Percentiles rank a stretch among this genome's conserved stretches.
These are phyloP conservation scores for Hydropsyche tenuis DNA, from an alignment of 1,140 invertebrate species.

Conservation along the genomic window DNA sequence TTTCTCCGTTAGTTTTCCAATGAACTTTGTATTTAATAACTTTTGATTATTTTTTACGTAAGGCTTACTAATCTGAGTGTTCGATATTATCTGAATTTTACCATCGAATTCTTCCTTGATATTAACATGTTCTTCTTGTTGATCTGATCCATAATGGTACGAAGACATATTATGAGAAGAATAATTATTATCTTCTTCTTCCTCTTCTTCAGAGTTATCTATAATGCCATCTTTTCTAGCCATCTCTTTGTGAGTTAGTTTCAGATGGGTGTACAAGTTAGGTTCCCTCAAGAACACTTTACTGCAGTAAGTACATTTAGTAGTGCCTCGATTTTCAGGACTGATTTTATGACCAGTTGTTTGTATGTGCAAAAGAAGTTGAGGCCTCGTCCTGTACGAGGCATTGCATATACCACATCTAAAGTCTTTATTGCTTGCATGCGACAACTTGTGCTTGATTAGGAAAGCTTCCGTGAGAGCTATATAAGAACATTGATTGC, in stretches of 20 bases:
- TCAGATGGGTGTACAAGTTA: constrained; percentile 72
- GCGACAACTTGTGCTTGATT: constrained; percentile 69
- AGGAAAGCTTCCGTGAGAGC: constrained; percentile 72
- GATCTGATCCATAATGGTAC: constrained; percentile 49
- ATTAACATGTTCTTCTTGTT: constrained; percentile 56
- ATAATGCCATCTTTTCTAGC: constrained; percentile 68
- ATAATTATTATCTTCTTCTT: constrained; percentile 53
- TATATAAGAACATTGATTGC: constrained; percentile 76
- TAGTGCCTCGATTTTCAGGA: constrained; percentile 58
- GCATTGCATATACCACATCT: constrained; percentile 63
- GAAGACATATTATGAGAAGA: constrained; percentile 53
- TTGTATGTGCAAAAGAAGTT: constrained; percentile 64
- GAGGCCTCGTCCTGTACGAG: constrained; percentile 59
- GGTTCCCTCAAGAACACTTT: constrained; percentile 69
- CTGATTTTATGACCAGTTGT: constrained; percentile 64
- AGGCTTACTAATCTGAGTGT: constrained; percentile 56
- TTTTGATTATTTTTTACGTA: constrained; percentile 42
- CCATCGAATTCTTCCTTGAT: constrained; percentile 56
- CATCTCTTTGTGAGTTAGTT: constrained; percentile 67
- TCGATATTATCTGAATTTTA: constrained; percentile 63
- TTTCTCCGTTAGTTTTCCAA: constrained; percentile 35
- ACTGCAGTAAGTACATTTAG: constrained; percentile 73
- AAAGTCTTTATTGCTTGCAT: constrained; percentile 57
- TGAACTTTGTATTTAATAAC: constrained; percentile 42
- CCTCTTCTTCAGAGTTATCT: constrained; percentile 67